Evolutionary conservation across 2,113 vertebrate genomes (phyloP), one percentile per base, ranked within the genome.

Genomic region (Climacteris rufus): DNA sequence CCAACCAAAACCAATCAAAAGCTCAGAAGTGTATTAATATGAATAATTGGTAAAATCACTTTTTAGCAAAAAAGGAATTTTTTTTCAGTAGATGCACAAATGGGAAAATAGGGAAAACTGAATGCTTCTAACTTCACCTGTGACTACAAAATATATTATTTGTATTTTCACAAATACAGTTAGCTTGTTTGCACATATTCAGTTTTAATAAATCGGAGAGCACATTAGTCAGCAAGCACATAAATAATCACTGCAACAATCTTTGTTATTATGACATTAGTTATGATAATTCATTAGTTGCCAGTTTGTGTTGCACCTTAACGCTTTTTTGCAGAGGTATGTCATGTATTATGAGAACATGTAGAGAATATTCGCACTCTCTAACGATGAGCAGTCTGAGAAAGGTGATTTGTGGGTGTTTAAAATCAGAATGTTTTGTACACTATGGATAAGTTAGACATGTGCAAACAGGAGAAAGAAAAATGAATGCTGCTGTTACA

Each of bases 221-320:
- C 61, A 83, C 70, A 89, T 95, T 93, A 96, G 39, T 90, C 70
- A 76, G 65, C 54, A 66, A 96, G 71, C 56, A 2, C 80, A 77
- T 92, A 94, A 93, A 89, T 94, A 94, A 96, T 95, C 87, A 89
- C 30, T 0, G 74, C 70, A 76, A 92, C 89, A 76, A 78, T 92
- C 90, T 92, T 95, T 89, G 89, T 94, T 94, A 89, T 96, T 94
- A 90, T 94, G 83, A 87, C 81, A 90, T 94, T 91, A 92, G 91
- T 94, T 95, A 96, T 83, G 81, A 65, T 95, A 95, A 94, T 90
- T 95, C 80, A 94, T 94, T 95, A 88, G 69, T 86, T 92, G 83
- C 75, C 40, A 84, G 61, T 53, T 96, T 10, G 4, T 57, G 52
- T 78, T 33, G 50, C 52, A 82, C 76, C 86, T 94, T 57, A 78